These are phyloP conservation scores for Drosophila borborema DNA, from an alignment of 2,888 invertebrate genomes.

Conservation along the genomic window DNA sequence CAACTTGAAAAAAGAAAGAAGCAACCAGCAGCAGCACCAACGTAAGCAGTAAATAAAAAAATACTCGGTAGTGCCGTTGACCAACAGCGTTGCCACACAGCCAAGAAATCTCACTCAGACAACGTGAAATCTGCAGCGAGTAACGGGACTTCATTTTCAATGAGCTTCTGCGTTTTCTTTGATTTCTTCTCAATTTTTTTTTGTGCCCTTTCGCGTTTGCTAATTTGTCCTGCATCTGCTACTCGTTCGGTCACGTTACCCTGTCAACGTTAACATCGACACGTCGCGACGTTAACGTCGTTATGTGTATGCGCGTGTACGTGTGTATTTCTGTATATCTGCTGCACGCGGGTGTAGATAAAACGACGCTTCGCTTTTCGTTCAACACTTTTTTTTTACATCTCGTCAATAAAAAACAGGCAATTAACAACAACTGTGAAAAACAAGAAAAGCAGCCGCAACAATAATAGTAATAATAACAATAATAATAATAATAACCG, in stretches of 20 bases:
- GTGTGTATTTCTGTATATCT: slow-evolving; percentile 13
- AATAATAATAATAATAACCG: slow-evolving; percentile 21
- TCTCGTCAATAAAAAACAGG: neutral
- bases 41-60: neutral
- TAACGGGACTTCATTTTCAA: slow-evolving; percentile 36
- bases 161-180: slow-evolving; percentile 24
- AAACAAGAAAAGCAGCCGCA: slow-evolving; percentile 10
- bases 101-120: slow-evolving; percentile 7
- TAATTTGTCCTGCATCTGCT: slow-evolving; percentile 26
- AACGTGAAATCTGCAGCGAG: slow-evolving; percentile 34
- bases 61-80: slow-evolving; percentile 2
- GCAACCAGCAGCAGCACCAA: neutral
- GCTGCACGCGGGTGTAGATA: slow-evolving; percentile 49
- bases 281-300: slow-evolving; percentile 5
- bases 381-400: slow-evolving; percentile 15
- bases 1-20: neutral
- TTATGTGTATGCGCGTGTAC: slow-evolving; percentile 3
- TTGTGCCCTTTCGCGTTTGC: slow-evolving; percentile 36
- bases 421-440: slow-evolving; percentile 25
- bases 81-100: slow-evolving; percentile 50
- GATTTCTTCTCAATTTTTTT: slow-evolving; percentile 7
- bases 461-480: slow-evolving; percentile 10
- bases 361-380: slow-evolving; percentile 26
- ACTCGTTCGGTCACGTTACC: slow-evolving; percentile 7
- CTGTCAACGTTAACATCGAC: slow-evolving; percentile 15